These are phyloP conservation scores for Caenorhabditis sp. DNA, from an alignment of 2,888 invertebrate species.

Conservation along the genomic window DNA sequence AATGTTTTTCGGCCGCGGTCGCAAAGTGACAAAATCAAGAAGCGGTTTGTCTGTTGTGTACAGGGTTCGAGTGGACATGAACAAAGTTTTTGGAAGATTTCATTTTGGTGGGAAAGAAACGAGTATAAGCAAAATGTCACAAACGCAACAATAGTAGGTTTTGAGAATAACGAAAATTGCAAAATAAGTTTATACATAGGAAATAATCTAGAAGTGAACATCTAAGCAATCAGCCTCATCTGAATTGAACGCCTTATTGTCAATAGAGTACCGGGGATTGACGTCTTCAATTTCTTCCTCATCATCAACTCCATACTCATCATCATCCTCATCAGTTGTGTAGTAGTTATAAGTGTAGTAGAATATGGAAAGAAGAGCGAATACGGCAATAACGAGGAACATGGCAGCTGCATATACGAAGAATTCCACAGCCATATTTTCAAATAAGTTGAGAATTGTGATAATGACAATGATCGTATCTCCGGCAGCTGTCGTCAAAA, in stretches of 20 bases:
- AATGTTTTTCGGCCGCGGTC: conserved; percentile 41
- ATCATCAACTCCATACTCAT: conserved; percentile 50
- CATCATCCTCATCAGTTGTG: conserved; percentile 73
- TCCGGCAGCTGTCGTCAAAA: conserved; percentile 94
- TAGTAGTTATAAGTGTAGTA: conserved; percentile 86
- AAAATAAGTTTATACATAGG: conserved; percentile 49
- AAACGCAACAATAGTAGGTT: conserved; percentile 50
- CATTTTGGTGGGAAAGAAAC: conserved; percentile 23
- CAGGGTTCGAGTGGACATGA: conserved; percentile 43
- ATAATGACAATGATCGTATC: conserved; percentile 95
- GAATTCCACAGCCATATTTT: conserved; percentile 77
- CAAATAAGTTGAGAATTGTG: conserved; percentile 76
- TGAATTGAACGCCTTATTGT: conserved; percentile 58
- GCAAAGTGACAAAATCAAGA: conserved; percentile 56
- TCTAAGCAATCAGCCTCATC: conserved; percentile 40
- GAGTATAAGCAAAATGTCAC: conserved; percentile 35
- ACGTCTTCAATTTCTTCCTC: conserved; percentile 39
- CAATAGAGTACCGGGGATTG: conserved; percentile 53
- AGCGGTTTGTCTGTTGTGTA: conserved; percentile 18
- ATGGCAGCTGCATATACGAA: conserved; percentile 87
- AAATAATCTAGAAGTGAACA: conserved; percentile 40
- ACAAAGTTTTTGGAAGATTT: conserved; percentile 47
- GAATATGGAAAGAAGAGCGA: conserved; percentile 89
- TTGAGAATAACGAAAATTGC: conserved; percentile 18
- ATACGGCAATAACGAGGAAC: conserved; percentile 90